A percentile compares a stretch with the other conserved stretches of the same genome.
These are phyloP conservation scores for Spatula clypeata DNA, from an alignment of 2,797 vertebrate genomes.

Conservation along the genomic window DNA sequence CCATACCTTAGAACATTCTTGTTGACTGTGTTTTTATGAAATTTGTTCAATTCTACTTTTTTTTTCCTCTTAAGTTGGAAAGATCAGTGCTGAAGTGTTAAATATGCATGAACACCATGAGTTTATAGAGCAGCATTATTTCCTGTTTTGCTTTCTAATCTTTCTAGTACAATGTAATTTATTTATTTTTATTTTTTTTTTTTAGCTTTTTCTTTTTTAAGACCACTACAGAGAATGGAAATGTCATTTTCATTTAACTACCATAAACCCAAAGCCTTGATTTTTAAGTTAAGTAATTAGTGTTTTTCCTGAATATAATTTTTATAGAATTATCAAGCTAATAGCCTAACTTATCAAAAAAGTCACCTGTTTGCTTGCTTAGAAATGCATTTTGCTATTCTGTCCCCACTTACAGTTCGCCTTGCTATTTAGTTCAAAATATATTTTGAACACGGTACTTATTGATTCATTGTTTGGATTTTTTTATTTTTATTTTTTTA, in stretches of 20 bases:
- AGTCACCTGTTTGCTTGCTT: neutral
- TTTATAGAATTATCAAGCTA: neutral
- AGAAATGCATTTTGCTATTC: neutral
- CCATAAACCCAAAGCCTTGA: neutral
- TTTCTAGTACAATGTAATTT: neutral
- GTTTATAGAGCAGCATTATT: neutral
- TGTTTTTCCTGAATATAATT: neutral
- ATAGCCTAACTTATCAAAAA: neutral
- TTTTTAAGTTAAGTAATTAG: neutral
- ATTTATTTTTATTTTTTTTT: no score
- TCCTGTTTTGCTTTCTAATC: neutral
- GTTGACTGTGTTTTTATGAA: fast-evolving
- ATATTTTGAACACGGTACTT: neutral
- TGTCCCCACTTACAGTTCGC: neutral
- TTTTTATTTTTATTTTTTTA: neutral
- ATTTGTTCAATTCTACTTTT: neutral
- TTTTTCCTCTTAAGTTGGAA: neutral
- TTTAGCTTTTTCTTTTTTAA: neutral
- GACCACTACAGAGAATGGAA: neutral
- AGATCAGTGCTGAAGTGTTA: neutral
- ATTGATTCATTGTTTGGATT: neutral
- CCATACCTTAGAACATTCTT: neutral
- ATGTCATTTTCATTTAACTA: neutral
- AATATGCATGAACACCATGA: neutral
- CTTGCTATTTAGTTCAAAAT: neutral